A percentile compares a stretch with the other conserved stretches of the same genome.
Conservation (phyloP, 2,888 invertebrate species). For the Lumbricus terrestris region DNA sequence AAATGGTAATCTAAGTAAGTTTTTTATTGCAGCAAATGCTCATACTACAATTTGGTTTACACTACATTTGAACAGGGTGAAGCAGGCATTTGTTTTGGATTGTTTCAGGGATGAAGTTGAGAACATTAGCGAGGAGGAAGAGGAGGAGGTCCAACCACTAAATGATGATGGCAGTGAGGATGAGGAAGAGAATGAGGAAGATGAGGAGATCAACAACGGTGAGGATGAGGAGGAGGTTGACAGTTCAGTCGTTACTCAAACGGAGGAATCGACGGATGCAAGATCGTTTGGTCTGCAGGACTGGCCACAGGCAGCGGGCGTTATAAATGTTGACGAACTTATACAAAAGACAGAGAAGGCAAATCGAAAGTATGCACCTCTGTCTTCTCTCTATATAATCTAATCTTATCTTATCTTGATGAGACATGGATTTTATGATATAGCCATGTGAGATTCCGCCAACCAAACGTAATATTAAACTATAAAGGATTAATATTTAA, state of each 20-base stretch:
- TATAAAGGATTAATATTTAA: too few relatives aligned
- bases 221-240: constrained; percentile 36
- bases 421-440: neutral
- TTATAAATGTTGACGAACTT: constrained; percentile 19
- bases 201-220: constrained; percentile 36
- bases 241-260: constrained; percentile 31
- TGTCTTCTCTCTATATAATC: neutral
- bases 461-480: too few relatives aligned
- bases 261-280: constrained; percentile 33
- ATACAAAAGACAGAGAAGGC: constrained; percentile 16
- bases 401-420: neutral
- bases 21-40: too few relatives aligned
- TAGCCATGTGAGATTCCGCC: neutral
- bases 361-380: neutral
- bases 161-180: constrained; percentile 34
- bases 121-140: constrained; percentile 35
- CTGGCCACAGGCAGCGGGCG: constrained; percentile 20
- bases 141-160: constrained; percentile 33
- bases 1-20: too few relatives aligned
- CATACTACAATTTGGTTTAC: too few relatives aligned
- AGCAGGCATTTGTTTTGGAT: neutral
- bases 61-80: too few relatives aligned
- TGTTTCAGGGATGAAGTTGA: constrained; percentile 26
- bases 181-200: constrained; percentile 34
- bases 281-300: constrained; percentile 23